Base-by-base conservation (phyloP, 2,888 invertebrate species). In the Belgica antarctica region DNA sequence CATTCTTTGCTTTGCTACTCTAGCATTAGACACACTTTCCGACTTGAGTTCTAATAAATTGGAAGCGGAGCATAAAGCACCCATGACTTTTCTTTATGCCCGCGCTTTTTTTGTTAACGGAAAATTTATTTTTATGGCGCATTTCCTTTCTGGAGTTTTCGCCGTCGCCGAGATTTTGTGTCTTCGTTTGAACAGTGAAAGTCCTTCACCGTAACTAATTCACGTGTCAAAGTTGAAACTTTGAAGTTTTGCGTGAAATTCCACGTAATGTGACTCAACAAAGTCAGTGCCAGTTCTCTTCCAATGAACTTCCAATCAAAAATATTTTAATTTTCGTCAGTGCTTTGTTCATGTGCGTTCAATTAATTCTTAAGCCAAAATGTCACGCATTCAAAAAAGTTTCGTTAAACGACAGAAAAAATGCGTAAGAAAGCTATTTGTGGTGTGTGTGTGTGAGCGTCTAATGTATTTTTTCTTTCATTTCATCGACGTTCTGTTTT, bases 71-170 rank as follows among this genome's bases (percentile, higher is more conserved):
- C 63, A 63, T 63, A 63, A 63, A 63, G 63, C 63, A 63, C 63
- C 57, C 24, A 24, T 2, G 1, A 36, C 15, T 36, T 36, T 36
- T 36, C 17, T 46, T 63, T 15, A 46, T 46, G 15, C 63, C 19
- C 41, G 15, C 25, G 19, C 24, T 27, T 63, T 36, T 63, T 63
- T 19, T 63, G 46, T 63, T 63, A 63, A 63, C 63, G 63, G 63
- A 63, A 63, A 63, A 63, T 63, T 63, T 63, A 63, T 63, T 63
- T 63, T 63, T 63, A 63, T 41, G 36, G 31, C 24, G 19, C 41
- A 22, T 63, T 63, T 63, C 31, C 31, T n/a, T n/a, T n/a, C n/a
- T n/a, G n/a, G n/a, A n/a, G n/a, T n/a, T n/a, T n/a, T n/a, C n/a
- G n/a, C n/a, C n/a, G n/a, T n/a, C n/a, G n/a, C n/a, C n/a, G n/a